Conservation (phyloP, 2,113 vertebrate species). For the Haemorhous mexicanus region DNA sequence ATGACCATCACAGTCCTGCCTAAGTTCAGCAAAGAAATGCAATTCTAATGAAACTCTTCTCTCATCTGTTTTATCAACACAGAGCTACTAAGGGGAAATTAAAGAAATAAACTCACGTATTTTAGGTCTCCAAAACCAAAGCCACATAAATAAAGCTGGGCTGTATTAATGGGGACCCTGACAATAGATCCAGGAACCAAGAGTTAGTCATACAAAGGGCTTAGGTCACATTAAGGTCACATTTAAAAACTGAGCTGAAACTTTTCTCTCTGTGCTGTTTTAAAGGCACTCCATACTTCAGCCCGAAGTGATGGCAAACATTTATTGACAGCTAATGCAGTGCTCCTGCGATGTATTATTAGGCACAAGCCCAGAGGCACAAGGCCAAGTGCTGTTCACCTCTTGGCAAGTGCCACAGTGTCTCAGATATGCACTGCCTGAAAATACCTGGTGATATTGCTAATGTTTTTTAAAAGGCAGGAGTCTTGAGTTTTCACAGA, state of each 20-base stretch:
- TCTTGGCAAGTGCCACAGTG: neutral
- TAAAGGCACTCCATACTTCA: neutral
- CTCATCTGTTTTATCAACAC: neutral
- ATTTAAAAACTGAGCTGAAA: neutral
- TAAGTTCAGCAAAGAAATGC: neutral
- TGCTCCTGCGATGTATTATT: neutral
- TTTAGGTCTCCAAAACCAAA: neutral
- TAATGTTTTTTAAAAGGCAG: neutral
- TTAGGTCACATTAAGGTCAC: no score
- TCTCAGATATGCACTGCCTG: neutral
- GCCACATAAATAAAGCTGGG: neutral
- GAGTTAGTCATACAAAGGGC: neutral
- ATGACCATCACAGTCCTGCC: neutral
- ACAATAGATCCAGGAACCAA: neutral
- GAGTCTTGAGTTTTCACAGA: neutral
- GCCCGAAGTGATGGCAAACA: neutral
- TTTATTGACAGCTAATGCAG: slow-evolving; percentile 14
- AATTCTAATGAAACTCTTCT: neutral
- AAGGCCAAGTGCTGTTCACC: neutral
- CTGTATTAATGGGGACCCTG: neutral
- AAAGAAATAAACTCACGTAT: neutral
- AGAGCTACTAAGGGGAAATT: neutral
- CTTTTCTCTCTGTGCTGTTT: neutral
- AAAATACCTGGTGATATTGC: neutral
- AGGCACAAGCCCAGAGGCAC: neutral